Evolutionary conservation across 2,888 invertebrate species (phyloP).

Genomic region (Metallyticus violacea): DNA sequence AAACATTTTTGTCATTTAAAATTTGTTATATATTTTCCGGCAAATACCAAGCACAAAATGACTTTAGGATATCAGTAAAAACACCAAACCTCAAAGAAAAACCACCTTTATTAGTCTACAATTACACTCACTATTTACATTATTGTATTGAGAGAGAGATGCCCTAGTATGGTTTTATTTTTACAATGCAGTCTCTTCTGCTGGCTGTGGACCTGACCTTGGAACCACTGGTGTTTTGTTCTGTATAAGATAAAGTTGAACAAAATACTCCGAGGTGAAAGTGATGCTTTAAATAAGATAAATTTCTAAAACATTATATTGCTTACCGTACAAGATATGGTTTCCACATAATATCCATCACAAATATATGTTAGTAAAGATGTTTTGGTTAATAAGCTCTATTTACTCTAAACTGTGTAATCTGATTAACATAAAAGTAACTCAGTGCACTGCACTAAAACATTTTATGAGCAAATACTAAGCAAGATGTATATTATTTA

Average conservation of each 20-base stretch:
- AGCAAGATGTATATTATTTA: not conserved
- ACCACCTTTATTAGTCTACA: not conserved
- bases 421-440: not conserved
- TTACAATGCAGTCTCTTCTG: not conserved
- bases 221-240: not conserved
- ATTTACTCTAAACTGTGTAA: not conserved
- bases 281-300: not conserved
- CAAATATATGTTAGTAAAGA: not conserved
- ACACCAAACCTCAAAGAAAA: not conserved
- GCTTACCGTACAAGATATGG: not conserved
- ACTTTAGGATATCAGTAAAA: no score
- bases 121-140: not conserved
- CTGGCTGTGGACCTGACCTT: not conserved
- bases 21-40: no score
- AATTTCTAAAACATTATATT: not conserved
- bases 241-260: not conserved
- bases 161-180: not conserved
- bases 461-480: not conserved
- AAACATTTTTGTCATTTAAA: no score
- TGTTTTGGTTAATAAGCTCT: not conserved
- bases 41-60: no score
- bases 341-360: not conserved
- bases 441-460: not conserved
- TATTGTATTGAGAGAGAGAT: not conserved
- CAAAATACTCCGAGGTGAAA: not conserved